phyloP scores from a whole-genome alignment of 2,888 invertebrate species.

The Plusia festucae region DNA sequence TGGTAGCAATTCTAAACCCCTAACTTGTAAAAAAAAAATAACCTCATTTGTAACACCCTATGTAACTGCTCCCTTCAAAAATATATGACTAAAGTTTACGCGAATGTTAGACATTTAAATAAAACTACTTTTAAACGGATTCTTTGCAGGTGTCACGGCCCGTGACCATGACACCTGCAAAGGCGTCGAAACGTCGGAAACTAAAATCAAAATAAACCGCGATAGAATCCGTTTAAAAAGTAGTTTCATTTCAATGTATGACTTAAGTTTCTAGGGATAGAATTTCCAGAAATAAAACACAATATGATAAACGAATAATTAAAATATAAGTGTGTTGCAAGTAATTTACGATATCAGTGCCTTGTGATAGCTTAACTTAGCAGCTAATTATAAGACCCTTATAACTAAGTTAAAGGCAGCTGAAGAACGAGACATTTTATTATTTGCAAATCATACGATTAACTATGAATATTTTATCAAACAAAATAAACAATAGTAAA shows the following conservation, averaged over 20 bases:
- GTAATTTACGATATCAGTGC: slow-evolving; percentile 66
- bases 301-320: slow-evolving; percentile 13
- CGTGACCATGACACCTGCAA: no score
- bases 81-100: not conserved
- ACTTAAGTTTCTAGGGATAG: slow-evolving; percentile 8
- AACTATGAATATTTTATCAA: not conserved
- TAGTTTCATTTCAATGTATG: no score
- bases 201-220: no score
- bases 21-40: no score
- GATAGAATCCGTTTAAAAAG: no score
- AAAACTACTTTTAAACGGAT: no score
- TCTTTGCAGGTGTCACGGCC: no score
- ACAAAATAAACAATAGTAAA: not conserved
- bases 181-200: no score
- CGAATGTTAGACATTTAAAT: no score
- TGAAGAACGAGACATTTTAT: not conserved
- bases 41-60: no score
- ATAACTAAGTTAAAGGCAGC: not conserved
- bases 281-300: slow-evolving; percentile 12
- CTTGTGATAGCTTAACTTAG: slow-evolving; percentile 65
- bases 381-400: slow-evolving; percentile 28
- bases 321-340: slow-evolving; percentile 28
- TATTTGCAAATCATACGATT: not conserved
- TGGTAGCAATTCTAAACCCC: no score
- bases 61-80: no score